A percentile compares a stretch with the other conserved stretches of the same genome.
Evolutionary conservation across 2,113 vertebrate species (phyloP).

Genomic region (Haemorhous mexicanus): DNA sequence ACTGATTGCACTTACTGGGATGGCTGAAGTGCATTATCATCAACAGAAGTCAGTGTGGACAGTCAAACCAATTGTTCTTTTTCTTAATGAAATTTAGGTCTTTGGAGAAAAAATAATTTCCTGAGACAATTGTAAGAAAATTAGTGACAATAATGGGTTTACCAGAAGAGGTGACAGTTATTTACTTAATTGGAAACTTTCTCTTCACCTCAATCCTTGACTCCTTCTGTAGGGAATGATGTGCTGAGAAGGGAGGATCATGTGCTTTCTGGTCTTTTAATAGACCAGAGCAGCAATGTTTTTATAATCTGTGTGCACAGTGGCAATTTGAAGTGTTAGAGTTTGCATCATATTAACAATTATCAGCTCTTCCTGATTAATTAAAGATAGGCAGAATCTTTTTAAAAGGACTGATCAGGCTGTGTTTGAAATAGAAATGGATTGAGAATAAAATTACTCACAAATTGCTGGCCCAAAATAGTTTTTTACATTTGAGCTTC

Average conservation of each 20-base stretch:
- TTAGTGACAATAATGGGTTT: neutral
- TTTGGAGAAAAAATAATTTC: neutral
- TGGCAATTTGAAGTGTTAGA: neutral
- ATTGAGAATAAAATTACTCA: neutral
- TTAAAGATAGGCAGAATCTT: neutral
- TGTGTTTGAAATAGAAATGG: neutral
- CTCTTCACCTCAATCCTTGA: neutral
- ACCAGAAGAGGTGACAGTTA: neutral
- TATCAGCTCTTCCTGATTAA: conserved; percentile 16
- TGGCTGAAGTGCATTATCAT: neutral
- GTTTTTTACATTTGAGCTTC: neutral
- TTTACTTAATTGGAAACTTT: neutral
- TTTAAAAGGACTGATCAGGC: neutral
- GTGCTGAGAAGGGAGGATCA: conserved; percentile 38
- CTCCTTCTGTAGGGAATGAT: conserved; percentile 11
- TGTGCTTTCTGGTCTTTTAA: conserved; percentile 52
- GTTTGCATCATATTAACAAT: neutral
- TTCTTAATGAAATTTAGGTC: neutral
- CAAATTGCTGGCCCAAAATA: neutral
- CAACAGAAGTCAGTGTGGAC: neutral
- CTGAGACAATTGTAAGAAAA: neutral
- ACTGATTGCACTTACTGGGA: neutral
- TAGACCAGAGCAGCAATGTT: neutral
- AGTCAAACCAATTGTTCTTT: neutral
- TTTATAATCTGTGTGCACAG: neutral